Percentiles rank a stretch among this genome's conserved stretches.
phyloP scores from a whole-genome alignment of 2,113 vertebrate species.

The Pelusios castaneus region DNA sequence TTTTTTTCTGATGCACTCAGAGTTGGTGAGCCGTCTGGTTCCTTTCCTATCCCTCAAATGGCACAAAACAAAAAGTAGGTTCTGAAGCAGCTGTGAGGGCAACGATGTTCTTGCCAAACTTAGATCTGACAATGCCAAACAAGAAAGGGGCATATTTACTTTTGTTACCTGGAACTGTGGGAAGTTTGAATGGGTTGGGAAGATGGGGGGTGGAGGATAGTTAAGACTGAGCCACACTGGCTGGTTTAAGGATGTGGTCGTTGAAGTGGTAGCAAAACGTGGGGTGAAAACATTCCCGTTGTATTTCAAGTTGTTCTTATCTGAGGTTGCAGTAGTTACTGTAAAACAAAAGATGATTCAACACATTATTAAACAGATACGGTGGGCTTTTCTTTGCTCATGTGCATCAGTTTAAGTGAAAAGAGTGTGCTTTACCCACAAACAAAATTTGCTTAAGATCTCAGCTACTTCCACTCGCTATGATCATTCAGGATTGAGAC shows the following conservation, averaged over 20 bases:
- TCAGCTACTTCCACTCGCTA: rapidly evolving
- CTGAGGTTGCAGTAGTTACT: neutral
- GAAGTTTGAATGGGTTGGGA: conserved; percentile 40
- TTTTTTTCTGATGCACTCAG: rapidly evolving
- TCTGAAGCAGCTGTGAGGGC: neutral
- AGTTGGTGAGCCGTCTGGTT: rapidly evolving
- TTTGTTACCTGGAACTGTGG: conserved; percentile 69
- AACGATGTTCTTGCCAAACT: rapidly evolving
- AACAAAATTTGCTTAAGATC: neutral
- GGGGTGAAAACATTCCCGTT: conserved; percentile 26
- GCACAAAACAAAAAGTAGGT: neutral
- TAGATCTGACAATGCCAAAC: too few relatives aligned
- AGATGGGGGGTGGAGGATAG: neutral
- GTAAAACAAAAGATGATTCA: conserved; percentile 21
- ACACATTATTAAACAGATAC: neutral
- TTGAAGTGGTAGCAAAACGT: conserved; percentile 31
- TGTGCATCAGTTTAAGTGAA: neutral
- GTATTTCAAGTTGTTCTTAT: conserved; percentile 54
- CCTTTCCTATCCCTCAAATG: neutral
- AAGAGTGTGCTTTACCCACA: rapidly evolving
- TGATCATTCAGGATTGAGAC: neutral
- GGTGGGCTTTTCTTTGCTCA: neutral
- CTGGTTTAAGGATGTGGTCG: conserved; percentile 32
- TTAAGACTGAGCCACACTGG: conserved; percentile 57
- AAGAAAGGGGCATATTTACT: rapidly evolving